Conservation (phyloP, 2,113 vertebrate species). For the Loxodonta africana region DNA sequence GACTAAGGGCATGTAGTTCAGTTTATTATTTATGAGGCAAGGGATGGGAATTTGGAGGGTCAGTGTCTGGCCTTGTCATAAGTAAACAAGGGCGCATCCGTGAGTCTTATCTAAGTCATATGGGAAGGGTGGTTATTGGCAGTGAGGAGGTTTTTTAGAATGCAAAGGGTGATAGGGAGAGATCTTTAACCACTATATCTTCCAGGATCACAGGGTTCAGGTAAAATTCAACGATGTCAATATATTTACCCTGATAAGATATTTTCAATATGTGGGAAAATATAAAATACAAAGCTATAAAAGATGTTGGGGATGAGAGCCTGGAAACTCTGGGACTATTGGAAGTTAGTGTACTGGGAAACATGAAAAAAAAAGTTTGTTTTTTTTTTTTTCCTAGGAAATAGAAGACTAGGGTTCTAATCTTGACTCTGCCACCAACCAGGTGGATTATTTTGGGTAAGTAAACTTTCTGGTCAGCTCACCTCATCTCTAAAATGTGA, state of each 20-base stretch:
- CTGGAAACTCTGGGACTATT: background rate
- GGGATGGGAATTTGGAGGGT: too few relatives aligned
- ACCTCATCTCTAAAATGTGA: background rate
- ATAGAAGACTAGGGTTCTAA: background rate
- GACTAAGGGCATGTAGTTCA: too few relatives aligned
- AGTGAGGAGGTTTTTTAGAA: too few relatives aligned
- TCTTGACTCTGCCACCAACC: background rate
- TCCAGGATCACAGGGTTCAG: too few relatives aligned
- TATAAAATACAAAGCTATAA: constrained; percentile 10
- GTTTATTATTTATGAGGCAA: too few relatives aligned
- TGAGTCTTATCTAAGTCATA: too few relatives aligned
- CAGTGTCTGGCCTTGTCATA: too few relatives aligned
- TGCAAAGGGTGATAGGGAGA: too few relatives aligned
- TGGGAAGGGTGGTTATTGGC: too few relatives aligned
- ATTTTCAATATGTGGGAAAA: constrained; percentile 15
- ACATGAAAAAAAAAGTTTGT: background rate
- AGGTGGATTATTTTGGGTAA: background rate
- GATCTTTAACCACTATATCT: too few relatives aligned
- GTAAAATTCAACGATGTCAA: background rate
- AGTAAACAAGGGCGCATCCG: too few relatives aligned
- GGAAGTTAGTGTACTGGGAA: background rate
- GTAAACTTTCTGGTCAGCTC: background rate
- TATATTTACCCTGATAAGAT: background rate
- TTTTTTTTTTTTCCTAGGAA: background rate
- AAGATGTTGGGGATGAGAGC: background rate